Percentiles rank a stretch among this genome's conserved stretches.
Evolutionary conservation across 2,888 invertebrate genomes (phyloP).

Genomic region (Platycheirus rosarum): DNA sequence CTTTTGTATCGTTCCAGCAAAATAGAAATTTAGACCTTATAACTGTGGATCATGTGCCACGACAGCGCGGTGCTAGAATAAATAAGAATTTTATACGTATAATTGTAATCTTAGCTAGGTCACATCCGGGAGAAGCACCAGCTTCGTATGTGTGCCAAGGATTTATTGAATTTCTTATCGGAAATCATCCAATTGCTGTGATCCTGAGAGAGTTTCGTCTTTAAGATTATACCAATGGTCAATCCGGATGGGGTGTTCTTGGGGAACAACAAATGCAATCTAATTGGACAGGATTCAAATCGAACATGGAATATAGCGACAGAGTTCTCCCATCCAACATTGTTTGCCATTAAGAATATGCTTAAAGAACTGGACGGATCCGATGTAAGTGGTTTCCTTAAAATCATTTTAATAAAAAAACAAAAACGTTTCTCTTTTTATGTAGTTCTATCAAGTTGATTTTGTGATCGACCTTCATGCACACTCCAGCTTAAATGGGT

Average conservation of each 20-base stretch:
- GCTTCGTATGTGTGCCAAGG: constrained; percentile 98
- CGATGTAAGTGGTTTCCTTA: constrained; percentile 84
- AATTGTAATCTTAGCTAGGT: constrained; percentile 93
- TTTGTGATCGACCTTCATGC: constrained; percentile 98
- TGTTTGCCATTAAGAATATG: constrained; percentile 91
- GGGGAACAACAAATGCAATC: constrained; percentile 95
- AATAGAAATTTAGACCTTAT: constrained; percentile 94
- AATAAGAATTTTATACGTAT: constrained; percentile 85
- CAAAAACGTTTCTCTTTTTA: constrained; percentile 11
- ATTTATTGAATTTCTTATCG: constrained; percentile 93
- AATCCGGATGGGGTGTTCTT: constrained; percentile 99
- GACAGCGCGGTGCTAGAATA: constrained; percentile 83
- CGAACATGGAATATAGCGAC: constrained; percentile 95
- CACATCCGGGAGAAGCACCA: constrained; percentile 97
- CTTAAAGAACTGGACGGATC: constrained; percentile 90
- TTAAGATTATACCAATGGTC: constrained; percentile 97
- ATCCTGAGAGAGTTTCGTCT: constrained; percentile 88
- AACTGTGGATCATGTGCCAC: constrained; percentile 87
- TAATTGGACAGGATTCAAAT: constrained; percentile 97
- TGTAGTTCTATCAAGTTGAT: constrained; percentile 89
- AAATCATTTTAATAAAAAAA: neutral
- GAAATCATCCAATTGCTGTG: constrained; percentile 91
- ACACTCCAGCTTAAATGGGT: constrained; percentile 94
- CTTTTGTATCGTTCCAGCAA: constrained; percentile 86
- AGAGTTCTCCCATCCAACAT: constrained; percentile 95